Evolutionary conservation across 2,888 invertebrate species (phyloP), one percentile per base, ranked within the genome.

Genomic region (Hyposoter dolosus): DNA sequence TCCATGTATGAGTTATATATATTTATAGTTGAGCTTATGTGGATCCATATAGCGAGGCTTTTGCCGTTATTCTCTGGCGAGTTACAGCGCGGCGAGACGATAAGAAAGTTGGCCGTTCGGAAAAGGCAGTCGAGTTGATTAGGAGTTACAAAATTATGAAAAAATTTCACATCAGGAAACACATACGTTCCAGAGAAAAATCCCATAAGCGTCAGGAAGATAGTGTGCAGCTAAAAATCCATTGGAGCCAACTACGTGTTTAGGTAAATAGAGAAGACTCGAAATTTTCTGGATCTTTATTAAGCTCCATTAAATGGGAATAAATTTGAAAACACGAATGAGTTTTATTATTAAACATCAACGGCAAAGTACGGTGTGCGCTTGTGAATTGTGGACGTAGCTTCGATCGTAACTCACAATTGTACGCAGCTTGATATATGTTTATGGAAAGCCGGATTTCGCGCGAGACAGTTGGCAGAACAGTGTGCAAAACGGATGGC

Each of bases 391-490:
- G 63, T 28, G 71, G 32, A 60, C 28, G 63, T 5, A 17, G 71
- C 47, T 71, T 63, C 45, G 60, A 75, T 72, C 47, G 71, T 75
- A 69, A 71, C 81, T 77, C 72, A 80, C 68, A 81, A 86, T 86
- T 72, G 83, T 65, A 76, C 72, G 56, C 23, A 45, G 77, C 74
- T 76, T 86, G 84, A 84, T 84, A 82, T 86, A 84, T 69, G 84
- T 82, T 83, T 78, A 82, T 82, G 77, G 78, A 78, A 81, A 77
- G 50, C 77, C 35, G 80, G 74, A 81, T 72, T 72, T 81, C 28
- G 53, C 72, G 50, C 40, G 80, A 71, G 85, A 83, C 77, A 83
- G 85, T 74, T 75, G 40, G 71, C 53, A 32, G 65, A 69, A 66
- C 23, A 74, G 78, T 47, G 56, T 50, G 85, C 50, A 63, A 71